phyloP scores from a whole-genome alignment of 37 sponge, comb jelly and placozoan genomes.

The Dysidea cf. avara region DNA sequence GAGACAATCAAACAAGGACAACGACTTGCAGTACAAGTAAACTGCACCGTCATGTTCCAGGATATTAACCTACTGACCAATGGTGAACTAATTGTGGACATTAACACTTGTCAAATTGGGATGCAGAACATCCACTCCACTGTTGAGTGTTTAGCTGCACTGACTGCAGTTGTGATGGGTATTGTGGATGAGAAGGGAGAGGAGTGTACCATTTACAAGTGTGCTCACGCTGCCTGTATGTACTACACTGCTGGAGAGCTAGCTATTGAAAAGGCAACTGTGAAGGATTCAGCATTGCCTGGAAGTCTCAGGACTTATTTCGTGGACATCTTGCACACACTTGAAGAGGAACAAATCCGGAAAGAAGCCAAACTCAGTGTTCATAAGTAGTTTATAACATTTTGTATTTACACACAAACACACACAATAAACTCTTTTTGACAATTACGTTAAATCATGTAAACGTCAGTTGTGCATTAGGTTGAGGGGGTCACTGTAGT shows the following conservation, averaged over 20 bases:
- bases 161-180: conserved; percentile 46
- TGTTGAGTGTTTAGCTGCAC: conserved; percentile 15
- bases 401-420: too few relatives aligned
- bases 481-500: too few relatives aligned
- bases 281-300: conserved; percentile 8
- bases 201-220: background rate
- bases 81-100: conserved; percentile 58
- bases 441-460: too few relatives aligned
- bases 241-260: background rate
- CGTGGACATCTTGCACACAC: conserved; percentile 33
- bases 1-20: conserved; percentile 23
- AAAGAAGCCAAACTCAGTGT: conserved; percentile 8
- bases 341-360: conserved; percentile 32
- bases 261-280: conserved; percentile 34
- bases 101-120: conserved; percentile 47
- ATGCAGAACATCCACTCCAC: conserved; percentile 61
- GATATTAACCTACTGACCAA: conserved; percentile 54
- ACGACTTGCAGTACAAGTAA: conserved; percentile 43
- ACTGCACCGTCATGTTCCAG: conserved; percentile 40
- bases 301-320: conserved; percentile 45
- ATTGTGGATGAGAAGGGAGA: conserved; percentile 23
- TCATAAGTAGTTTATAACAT: conserved; percentile 3
- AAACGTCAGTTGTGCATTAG: too few relatives aligned
- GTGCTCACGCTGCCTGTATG: background rate
- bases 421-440: too few relatives aligned